Percentiles rank a stretch among this genome's conserved stretches.
Evolutionary conservation across 2,888 invertebrate species (phyloP).

Genomic region (Heterodera filipjevi): DNA sequence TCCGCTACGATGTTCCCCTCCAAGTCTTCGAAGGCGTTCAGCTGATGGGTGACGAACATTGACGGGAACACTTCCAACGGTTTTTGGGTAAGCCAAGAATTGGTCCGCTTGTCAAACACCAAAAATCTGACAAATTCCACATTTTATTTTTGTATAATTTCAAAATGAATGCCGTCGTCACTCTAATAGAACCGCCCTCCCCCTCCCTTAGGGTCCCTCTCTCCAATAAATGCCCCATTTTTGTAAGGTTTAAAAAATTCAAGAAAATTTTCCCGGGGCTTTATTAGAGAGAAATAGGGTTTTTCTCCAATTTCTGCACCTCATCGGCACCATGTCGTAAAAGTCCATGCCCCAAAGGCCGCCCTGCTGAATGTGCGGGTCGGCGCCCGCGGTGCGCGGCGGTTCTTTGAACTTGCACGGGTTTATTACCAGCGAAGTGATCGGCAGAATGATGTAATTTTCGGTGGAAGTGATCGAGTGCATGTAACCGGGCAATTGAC

Average conservation of each 20-base stretch:
- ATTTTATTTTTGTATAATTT: too few species aligned
- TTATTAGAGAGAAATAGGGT: too few species aligned
- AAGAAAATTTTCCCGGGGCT: too few species aligned
- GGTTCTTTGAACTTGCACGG: constrained; percentile 65
- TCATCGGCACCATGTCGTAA: constrained; percentile 64
- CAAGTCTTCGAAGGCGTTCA: constrained; percentile 62
- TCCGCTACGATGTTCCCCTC: constrained; percentile 62
- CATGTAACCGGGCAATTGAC: constrained; percentile 62
- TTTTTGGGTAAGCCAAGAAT: constrained; percentile 56
- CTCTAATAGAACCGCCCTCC: too few species aligned
- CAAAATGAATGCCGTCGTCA: too few species aligned
- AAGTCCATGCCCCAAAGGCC: constrained; percentile 65
- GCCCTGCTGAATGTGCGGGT: constrained; percentile 57
- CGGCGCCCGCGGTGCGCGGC: constrained; percentile 43
- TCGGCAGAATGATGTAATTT: constrained; percentile 62
- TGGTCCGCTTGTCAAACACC: constrained; percentile 62
- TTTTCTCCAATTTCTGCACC: constrained; percentile 39
- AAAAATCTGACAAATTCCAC: constrained; percentile 60
- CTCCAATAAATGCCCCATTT: too few species aligned
- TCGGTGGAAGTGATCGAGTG: constrained; percentile 64
- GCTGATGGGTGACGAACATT: constrained; percentile 64
- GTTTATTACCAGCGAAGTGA: constrained; percentile 64
- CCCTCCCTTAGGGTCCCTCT: too few species aligned
- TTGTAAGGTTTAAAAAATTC: too few species aligned
- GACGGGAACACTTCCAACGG: constrained; percentile 64